Evolutionary conservation across 2,113 vertebrate genomes (phyloP).

Genomic region (Struthidea cinerea): DNA sequence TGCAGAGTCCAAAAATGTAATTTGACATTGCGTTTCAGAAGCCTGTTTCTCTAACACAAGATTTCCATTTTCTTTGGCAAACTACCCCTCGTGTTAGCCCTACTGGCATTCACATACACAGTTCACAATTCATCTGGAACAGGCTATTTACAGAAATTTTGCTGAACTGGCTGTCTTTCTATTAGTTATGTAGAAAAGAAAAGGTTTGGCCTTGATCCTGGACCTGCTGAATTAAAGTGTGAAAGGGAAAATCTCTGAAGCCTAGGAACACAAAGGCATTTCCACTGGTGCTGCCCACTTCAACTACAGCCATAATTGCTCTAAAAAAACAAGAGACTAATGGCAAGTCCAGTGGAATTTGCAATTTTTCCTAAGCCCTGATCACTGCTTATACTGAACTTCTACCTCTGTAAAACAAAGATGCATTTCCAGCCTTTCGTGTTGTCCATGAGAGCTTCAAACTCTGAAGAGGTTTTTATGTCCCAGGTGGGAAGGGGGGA

Average conservation of each 20-base stretch:
- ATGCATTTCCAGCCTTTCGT: neutral
- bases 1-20: neutral
- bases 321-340: neutral
- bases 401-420: neutral
- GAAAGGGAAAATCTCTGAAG: neutral
- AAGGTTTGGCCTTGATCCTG: constrained; percentile 34
- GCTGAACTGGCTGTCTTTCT: constrained; percentile 25
- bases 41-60: neutral
- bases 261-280: neutral
- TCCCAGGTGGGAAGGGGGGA: neutral
- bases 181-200: neutral
- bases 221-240: constrained; percentile 14
- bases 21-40: neutral
- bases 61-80: neutral
- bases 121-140: constrained; percentile 3
- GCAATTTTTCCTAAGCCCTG: neutral
- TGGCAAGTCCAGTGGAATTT: neutral
- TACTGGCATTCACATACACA: neutral
- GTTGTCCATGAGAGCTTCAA: neutral
- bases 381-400: neutral
- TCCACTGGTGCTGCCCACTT: neutral
- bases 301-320: neutral
- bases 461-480: neutral
- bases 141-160: constrained; percentile 24
- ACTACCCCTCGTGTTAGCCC: neutral